These are phyloP conservation scores for Blastobasis lacticolella DNA, from an alignment of 2,888 invertebrate genomes.

Conservation along the genomic window DNA sequence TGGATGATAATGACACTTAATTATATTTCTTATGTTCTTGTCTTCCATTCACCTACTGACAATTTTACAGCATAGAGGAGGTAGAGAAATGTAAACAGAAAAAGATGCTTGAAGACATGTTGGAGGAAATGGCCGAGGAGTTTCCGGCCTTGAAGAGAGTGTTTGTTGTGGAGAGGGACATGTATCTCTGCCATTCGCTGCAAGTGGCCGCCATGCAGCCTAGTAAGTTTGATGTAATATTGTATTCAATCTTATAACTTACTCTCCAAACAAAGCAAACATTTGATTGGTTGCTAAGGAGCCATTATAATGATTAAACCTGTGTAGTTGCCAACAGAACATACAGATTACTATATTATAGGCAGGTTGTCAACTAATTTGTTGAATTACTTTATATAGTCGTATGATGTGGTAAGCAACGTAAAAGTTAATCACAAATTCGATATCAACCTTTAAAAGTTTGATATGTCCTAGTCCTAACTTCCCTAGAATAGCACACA, in stretches of 20 bases:
- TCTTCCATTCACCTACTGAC: no score
- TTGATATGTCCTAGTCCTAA: no score
- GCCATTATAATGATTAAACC: neutral
- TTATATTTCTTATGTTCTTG: neutral
- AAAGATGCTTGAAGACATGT: slow-evolving; percentile 91
- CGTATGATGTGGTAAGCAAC: no score
- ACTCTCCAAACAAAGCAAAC: no score
- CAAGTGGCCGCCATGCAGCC: slow-evolving; percentile 75
- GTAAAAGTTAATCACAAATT: no score
- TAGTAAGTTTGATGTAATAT: slow-evolving; percentile 33
- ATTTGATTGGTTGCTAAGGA: neutral
- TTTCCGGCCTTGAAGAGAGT: slow-evolving; percentile 94
- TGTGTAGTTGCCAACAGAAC: neutral
- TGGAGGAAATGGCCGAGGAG: slow-evolving; percentile 94
- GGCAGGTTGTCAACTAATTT: no score
- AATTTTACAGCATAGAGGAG: slow-evolving; percentile 85
- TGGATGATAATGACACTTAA: no score
- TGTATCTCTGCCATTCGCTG: slow-evolving; percentile 91
- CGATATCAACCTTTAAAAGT: no score
- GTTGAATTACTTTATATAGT: no score
- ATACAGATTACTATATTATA: no score
- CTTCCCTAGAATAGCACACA: no score
- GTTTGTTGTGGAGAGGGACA: slow-evolving; percentile 94
- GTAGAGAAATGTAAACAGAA: slow-evolving; percentile 95
- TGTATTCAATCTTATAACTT: neutral